These are phyloP conservation scores for Diplazon laetatorius DNA, from an alignment of 2,888 invertebrate species.

Conservation along the genomic window DNA sequence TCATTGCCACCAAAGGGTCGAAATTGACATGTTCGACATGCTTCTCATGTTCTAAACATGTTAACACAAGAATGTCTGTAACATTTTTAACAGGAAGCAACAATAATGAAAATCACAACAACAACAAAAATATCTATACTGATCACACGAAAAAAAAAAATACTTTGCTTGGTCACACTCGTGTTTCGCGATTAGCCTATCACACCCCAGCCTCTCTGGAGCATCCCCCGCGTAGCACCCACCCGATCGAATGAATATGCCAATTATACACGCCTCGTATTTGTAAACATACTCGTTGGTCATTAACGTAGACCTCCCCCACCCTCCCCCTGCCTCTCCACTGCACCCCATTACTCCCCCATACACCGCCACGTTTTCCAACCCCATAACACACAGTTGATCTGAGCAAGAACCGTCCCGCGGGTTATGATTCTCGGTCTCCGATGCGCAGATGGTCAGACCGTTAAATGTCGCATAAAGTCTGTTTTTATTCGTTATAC, in stretches of 20 bases:
- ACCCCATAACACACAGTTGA: conserved; percentile 39
- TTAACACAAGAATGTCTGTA: too few relatives aligned
- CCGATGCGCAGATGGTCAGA: conserved; percentile 75
- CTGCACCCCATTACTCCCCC: conserved; percentile 11
- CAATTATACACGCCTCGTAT: conserved; percentile 62
- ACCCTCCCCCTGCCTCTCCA: conserved; percentile 21
- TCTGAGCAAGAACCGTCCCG: conserved; percentile 14
- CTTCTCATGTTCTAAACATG: too few relatives aligned
- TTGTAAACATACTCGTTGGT: conserved; percentile 64
- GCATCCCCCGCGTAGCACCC: not conserved
- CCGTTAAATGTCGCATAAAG: conserved; percentile 79
- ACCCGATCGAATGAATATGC: conserved; percentile 34
- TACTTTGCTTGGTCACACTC: not conserved
- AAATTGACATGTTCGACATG: too few relatives aligned
- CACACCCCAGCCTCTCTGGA: not conserved
- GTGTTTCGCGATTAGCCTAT: not conserved
- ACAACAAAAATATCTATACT: too few relatives aligned
- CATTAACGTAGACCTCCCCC: conserved; percentile 52
- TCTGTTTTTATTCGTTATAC: conserved; percentile 73
- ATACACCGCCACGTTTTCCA: too few relatives aligned
- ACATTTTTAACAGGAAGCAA: too few relatives aligned
- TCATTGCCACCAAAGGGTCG: too few relatives aligned
- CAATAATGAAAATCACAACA: too few relatives aligned
- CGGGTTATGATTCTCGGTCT: conserved; percentile 29
- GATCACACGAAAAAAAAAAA: too few relatives aligned